Base-by-base conservation (phyloP, 2,888 invertebrate species). In the Galerucella nymphaeae region DNA sequence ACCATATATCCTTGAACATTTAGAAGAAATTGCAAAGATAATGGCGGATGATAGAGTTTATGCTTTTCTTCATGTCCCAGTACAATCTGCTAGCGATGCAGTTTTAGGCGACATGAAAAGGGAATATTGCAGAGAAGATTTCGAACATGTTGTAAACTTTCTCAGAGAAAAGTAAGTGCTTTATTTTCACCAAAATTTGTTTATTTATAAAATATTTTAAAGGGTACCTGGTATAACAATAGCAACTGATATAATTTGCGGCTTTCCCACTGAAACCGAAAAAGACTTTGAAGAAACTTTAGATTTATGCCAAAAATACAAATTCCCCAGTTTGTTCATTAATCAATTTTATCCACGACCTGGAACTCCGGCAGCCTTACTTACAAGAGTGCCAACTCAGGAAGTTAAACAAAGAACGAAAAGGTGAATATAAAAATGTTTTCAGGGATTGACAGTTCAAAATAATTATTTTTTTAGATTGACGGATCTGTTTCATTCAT, bases 261-360 rank as follows among this genome's bases (percentile, higher is more conserved):
- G 99, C 0, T 99, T 99, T 87, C 99, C 99, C 0, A 97, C 96
- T 0, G 99, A 99, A 88, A 97, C 96, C 0, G 94, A 93, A 61
- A 86, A 87, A 13, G 96, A 99, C 86, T 99, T 99, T 87, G 91
- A 93, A 63, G 93, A 96, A 76, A 98, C 98, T 0, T 87, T 98
- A 89, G 84, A 88, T 0, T 88, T 99, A 0, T 97, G 99, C 78
- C 87, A 88, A 76, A 92, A 95, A 83, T 95, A 98, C 86, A 91
- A 92, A 79, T 99, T 99, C 86, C 96, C 98, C 0, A 94, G 94
- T 81, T 89, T 99, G 8, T 99, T 98, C 86, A 99, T 99, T 82
- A 99, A 99, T 88, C 99, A 99, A 88, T 99, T 97, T 88, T 99
- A 94, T 83, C 96, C 99, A 0, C 87, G 99, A 16, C 97, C 98